Base-by-base conservation (phyloP, 2,888 invertebrate species). In the Epinotia brunnichana region DNA sequence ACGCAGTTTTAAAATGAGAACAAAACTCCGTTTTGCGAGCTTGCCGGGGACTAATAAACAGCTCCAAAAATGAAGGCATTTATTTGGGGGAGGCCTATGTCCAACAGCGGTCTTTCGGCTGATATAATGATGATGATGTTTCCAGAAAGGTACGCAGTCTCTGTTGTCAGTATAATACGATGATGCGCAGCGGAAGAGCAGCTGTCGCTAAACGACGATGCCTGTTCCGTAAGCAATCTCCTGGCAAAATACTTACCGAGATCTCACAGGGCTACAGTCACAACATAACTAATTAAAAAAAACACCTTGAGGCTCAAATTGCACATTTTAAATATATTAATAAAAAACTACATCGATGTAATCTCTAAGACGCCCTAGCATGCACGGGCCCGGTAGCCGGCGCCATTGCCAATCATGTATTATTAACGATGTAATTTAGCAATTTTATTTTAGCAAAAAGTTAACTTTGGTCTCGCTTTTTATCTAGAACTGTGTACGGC, bases 331-430 rank as follows among this genome's bases (percentile, higher is more conserved):
- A 59, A 39, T 2, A 5, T 19, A n/a, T n/a, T n/a, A n/a, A n/a
- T n/a, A 54, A 29, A 19, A 41, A 41, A 41, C 39, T n/a, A 41
- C 17, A 10, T 29, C 5, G 35, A 39, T 21, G 10, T 44, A 24
- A 61, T n/a, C 48, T 10, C n/a, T 48, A 48, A 62, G 62, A 21
- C 4, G 15, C 53, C 39, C 64, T 64, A 64, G 64, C 66, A 66
- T 56, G 54, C 54, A 9, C 61, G 53, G 54, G 56, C 66, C 66
- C 66, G 54, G 66, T 56, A 66, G 66, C 66, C 41, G 66, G 66
- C 41, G 66, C 66, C 66, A 66, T 41, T 39, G 41, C 39, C 66
- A 66, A 66, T 66, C 54, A 66, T 66, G 66, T 66, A 56, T 66
- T 66, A 66, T 66, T 66, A 66, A 35, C 66, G 39, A 24, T 41